Evolutionary conservation across 2,888 invertebrate genomes (phyloP), one percentile per base, ranked within the genome.

Genomic region (Calameuta filiformis): DNA sequence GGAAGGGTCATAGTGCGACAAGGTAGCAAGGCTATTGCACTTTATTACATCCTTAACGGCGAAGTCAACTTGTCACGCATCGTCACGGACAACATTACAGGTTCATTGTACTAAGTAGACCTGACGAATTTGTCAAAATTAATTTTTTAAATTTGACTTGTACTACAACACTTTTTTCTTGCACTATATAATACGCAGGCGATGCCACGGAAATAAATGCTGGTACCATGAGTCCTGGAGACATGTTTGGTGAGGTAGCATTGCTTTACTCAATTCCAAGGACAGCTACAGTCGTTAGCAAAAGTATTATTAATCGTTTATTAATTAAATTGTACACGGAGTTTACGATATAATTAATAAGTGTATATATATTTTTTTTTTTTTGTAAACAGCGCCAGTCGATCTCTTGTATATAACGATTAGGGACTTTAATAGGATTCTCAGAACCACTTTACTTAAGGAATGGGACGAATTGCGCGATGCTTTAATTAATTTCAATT

Each of bases 241-340:
- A 94, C 77, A 93, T 94, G 92, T 95, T 95, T 84, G 95, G 95
- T 0, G 95, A 95, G 90, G 93, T 95, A 23, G 94, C 95, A 0
- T 88, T 95, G 69, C 87, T 95, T 76, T 94, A 95, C 83, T 92
- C 93, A 35, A 93, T 94, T 73, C 93, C 93, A 9, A 92, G 95
- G 86, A 93, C 94, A 11, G 94, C 94, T 31, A 95, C 95, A 0
- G 93, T 93, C 77, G 93, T 93, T 12, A 94, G 94, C 37, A 87
- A 87, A 87, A 89, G 90, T 90, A 40, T 37, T 34, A 34, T 56
- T 73, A 34, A 76, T 75, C n/a, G 33, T 77, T n/a, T 15, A 35
- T 37, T 35, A 4, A 23, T 68, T 34, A 56, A 73, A 34, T 23
- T 73, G 1, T 33, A 15, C 34, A 34, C 30, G 11, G 11, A 9